Base-by-base conservation (phyloP, 1,140 invertebrate genomes). In the Zaprionus ornatus region DNA sequence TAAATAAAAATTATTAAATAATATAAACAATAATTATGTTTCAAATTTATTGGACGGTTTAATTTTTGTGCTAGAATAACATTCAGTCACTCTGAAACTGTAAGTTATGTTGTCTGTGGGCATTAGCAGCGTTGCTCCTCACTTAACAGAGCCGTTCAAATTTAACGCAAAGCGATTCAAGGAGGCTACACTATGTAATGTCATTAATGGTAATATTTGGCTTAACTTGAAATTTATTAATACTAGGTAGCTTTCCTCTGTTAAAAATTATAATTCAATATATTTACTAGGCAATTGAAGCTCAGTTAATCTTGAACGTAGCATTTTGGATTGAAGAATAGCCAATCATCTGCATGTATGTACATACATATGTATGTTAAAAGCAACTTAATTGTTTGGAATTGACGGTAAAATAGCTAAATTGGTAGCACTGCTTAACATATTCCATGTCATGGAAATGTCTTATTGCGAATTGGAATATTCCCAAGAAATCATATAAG, bases 1-100 rank as follows among this genome's bases (percentile, higher is more conserved):
- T 87, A 88, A 88, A 87, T 88, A 87, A 87, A 87, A 86, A 87
- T 83, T 80, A 87, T 88, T 88, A 80, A 87, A 87, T 87, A 87
- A 87, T 84, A 88, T 76, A 83, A 69, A 67, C 45, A 19, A 21
- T 13, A 50, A 23, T 5, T 7, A 21, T 6, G 45, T 12, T 4
- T 50, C 4, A n/a, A 40, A n/a, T 40, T 40, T 6, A 40, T 15
- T 2, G 37, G 37, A 5, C 37, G 37, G 37, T n/a, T n/a, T 13
- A 13, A 40, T n/a, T 40, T 10, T n/a, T 40, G 37, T n/a, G 4
- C 5, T 40, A 5, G 5, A 40, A 40, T 40, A 15, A 50, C 19
- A 50, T 10, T n/a, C 61, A 65, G 40, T 65, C 4, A 2, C 40
- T 32, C 21, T 21, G 4, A 50, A 71, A 71, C 60, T 71, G 62